A percentile compares a stretch with the other conserved stretches of the same genome.
Conservation (phyloP, 2,113 vertebrate species). For the Anoplopoma fimbria region DNA sequence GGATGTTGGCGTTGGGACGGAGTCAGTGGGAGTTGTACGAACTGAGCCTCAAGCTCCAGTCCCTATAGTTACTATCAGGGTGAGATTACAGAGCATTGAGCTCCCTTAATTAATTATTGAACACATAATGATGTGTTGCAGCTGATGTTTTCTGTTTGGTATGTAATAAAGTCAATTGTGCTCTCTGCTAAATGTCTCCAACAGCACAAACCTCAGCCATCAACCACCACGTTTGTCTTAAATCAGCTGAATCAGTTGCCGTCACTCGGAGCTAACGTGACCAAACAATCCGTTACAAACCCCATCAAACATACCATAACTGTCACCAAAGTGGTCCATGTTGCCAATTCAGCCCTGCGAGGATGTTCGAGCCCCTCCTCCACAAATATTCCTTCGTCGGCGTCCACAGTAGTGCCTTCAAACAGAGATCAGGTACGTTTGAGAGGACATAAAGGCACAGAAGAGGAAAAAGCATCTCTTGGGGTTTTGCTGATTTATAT, state of each 20-base stretch:
- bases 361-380: slow-evolving; percentile 84
- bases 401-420: slow-evolving; percentile 86
- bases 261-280: slow-evolving; percentile 91
- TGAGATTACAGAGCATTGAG: slow-evolving; percentile 73
- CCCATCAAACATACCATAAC: slow-evolving; percentile 94
- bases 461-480: not conserved
- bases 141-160: not conserved
- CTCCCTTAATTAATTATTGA: not conserved
- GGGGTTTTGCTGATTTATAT: not conserved
- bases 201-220: slow-evolving; percentile 92
- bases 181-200: slow-evolving; percentile 27
- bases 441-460: not conserved
- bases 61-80: slow-evolving; percentile 91
- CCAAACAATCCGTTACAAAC: slow-evolving; percentile 91
- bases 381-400: slow-evolving; percentile 76
- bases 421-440: slow-evolving; percentile 89
- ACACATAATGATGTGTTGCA: not conserved
- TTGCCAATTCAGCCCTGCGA: slow-evolving; percentile 77
- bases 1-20: slow-evolving; percentile 88
- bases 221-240: slow-evolving; percentile 98
- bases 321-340: slow-evolving; percentile 96
- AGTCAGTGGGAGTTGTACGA: slow-evolving; percentile 72
- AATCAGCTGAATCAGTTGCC: slow-evolving; percentile 99
- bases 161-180: not conserved
- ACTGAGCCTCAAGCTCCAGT: slow-evolving; percentile 83